phyloP scores from a whole-genome alignment of 2,113 vertebrate genomes.

The Tricholaema leucomelas region DNA sequence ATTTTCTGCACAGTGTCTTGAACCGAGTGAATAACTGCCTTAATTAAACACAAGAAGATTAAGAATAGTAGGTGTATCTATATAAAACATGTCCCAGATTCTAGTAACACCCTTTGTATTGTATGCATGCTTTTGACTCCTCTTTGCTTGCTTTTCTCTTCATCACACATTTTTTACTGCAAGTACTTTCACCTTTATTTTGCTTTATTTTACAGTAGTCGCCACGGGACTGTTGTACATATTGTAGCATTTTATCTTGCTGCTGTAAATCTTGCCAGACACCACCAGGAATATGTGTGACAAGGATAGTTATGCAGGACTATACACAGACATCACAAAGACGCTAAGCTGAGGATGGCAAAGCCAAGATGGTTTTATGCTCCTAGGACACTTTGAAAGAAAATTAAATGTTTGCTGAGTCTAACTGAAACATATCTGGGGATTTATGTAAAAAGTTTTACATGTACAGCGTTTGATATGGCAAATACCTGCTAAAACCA shows the following conservation, averaged over 20 bases:
- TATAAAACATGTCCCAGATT: neutral
- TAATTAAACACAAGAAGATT: neutral
- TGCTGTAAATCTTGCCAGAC: neutral
- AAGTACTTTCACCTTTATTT: neutral
- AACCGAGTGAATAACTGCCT: neutral
- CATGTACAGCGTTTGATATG: neutral
- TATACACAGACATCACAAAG: neutral
- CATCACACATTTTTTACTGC: neutral
- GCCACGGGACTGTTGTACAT: neutral
- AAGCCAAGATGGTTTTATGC: neutral
- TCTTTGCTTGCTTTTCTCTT: neutral
- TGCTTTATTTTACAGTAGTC: neutral
- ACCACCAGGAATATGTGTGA: rapidly evolving
- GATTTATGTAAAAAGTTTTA: neutral
- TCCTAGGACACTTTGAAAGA: neutral
- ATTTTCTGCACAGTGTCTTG: neutral
- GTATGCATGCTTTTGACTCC: neutral
- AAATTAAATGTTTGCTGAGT: neutral
- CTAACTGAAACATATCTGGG: neutral
- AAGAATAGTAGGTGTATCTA: neutral
- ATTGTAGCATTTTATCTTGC: neutral
- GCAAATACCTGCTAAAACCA: neutral
- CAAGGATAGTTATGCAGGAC: neutral
- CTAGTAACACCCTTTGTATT: neutral
- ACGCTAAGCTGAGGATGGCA: neutral